These are phyloP conservation scores for Silvanus unidentatus DNA, from an alignment of 2,888 invertebrate species.

Conservation along the genomic window DNA sequence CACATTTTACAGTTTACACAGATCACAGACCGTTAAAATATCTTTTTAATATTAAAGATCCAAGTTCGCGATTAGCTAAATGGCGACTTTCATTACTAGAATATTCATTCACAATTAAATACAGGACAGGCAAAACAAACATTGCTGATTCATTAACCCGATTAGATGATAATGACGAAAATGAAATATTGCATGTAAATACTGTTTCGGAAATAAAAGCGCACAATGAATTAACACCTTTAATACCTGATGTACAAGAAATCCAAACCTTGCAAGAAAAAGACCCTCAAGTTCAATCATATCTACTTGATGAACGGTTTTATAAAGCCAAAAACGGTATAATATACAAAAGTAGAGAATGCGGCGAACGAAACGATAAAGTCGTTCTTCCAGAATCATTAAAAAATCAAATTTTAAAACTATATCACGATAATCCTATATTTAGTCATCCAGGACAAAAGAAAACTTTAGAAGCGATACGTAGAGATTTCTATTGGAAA, in stretches of 20 bases:
- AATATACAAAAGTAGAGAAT: not conserved
- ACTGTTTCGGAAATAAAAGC: not conserved
- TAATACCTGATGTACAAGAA: not conserved
- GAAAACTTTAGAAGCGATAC: not conserved
- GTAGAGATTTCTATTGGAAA: slow-evolving; percentile 20
- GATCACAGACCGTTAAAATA: no score
- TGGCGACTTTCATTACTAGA: no score
- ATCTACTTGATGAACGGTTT: not conserved
- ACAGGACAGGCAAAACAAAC: no score
- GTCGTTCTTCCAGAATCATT: not conserved
- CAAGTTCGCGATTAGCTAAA: no score
- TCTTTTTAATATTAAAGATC: no score
- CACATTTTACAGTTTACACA: no score
- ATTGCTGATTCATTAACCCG: no score
- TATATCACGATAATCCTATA: slow-evolving; percentile 10
- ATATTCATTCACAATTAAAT: no score
- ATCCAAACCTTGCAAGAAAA: not conserved
- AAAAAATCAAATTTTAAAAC: slow-evolving; percentile 12
- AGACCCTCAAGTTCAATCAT: not conserved
- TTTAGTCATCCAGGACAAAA: not conserved
- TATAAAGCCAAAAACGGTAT: not conserved
- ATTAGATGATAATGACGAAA: not conserved
- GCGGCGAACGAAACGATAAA: not conserved
- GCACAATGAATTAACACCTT: not conserved
- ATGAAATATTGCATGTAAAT: not conserved